Base-by-base conservation (phyloP, 2,888 invertebrate genomes). In the Philaethria dido region DNA sequence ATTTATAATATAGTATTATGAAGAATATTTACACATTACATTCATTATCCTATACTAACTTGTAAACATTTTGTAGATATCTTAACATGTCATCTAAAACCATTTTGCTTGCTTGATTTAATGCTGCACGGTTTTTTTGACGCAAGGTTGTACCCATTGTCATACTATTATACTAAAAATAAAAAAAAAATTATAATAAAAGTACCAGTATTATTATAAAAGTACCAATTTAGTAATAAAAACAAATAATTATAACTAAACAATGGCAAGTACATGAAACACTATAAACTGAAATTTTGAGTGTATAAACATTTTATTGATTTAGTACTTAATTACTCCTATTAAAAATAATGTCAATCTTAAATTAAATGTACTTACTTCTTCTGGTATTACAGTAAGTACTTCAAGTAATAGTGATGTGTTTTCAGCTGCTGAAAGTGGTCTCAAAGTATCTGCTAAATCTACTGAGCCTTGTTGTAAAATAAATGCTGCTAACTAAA, bases 301-400 rank as follows among this genome's bases (percentile, higher is more conserved):
- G n/a, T n/a, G n/a, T n/a, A n/a, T n/a, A n/a, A n/a, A n/a, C n/a
- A n/a, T n/a, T n/a, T n/a, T n/a, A n/a, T n/a, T n/a, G n/a, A n/a
- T n/a, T n/a, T n/a, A n/a, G n/a, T n/a, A n/a, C n/a, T n/a, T n/a
- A n/a, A n/a, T n/a, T n/a, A n/a, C n/a, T n/a, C n/a, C n/a, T n/a
- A n/a, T n/a, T n/a, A n/a, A n/a, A n/a, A n/a, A n/a, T n/a, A n/a
- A n/a, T n/a, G n/a, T n/a, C n/a, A n/a, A n/a, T n/a, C n/a, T n/a
- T 18, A 59, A 42, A 2, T 39, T 22, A 36, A 44, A n/a, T 13
- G 14, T 18, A 62, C 64, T 69, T 90, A 97, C 97, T 93, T 98
- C 98, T 89, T 96, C 97, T 29, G 98, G 98, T 80, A 98, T 95
- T 64, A 97, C 96, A 76, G 96, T 95, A 16, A 98, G 92, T 45